These are phyloP conservation scores for Strigops habroptila DNA, from an alignment of 2,113 vertebrate species.

Conservation along the genomic window DNA sequence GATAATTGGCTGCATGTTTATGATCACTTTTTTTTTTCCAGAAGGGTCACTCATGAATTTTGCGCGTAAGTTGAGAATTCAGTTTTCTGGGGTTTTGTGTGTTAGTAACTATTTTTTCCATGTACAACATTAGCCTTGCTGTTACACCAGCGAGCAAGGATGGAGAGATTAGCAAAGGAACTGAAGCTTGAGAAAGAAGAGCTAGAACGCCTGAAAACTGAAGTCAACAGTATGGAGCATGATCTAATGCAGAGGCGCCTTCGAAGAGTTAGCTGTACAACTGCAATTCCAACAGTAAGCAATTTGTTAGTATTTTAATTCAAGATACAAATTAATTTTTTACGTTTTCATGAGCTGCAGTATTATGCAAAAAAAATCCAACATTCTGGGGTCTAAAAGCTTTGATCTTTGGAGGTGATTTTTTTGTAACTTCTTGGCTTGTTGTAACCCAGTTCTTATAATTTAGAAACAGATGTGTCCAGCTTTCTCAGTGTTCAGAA, in stretches of 20 bases:
- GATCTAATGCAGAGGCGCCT: constrained; percentile 95
- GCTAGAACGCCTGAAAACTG: constrained; percentile 88
- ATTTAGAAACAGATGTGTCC: neutral
- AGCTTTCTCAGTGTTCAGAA: neutral
- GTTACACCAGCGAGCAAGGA: constrained; percentile 95
- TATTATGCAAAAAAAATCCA: neutral
- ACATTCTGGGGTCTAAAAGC: neutral
- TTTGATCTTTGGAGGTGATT: neutral
- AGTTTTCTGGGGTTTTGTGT: neutral
- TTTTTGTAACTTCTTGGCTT: neutral
- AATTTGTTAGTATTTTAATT: constrained; percentile 54
- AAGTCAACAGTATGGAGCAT: constrained; percentile 97
- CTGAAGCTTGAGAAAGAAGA: constrained; percentile 89
- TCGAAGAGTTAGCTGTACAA: constrained; percentile 90
- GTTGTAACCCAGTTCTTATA: neutral
- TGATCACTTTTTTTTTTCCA: constrained; percentile 19
- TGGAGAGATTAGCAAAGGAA: constrained; percentile 95
- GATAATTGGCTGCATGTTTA: constrained; percentile 45
- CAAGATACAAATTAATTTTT: neutral
- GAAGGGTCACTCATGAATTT: constrained; percentile 34
- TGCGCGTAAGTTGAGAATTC: neutral
- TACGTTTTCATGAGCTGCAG: neutral
- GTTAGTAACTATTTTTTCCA: constrained; percentile 36
- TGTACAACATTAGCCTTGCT: constrained; percentile 83
- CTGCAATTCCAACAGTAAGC: constrained; percentile 89